phyloP scores from a whole-genome alignment of 2,113 vertebrate genomes.

The Numenius arquata region DNA sequence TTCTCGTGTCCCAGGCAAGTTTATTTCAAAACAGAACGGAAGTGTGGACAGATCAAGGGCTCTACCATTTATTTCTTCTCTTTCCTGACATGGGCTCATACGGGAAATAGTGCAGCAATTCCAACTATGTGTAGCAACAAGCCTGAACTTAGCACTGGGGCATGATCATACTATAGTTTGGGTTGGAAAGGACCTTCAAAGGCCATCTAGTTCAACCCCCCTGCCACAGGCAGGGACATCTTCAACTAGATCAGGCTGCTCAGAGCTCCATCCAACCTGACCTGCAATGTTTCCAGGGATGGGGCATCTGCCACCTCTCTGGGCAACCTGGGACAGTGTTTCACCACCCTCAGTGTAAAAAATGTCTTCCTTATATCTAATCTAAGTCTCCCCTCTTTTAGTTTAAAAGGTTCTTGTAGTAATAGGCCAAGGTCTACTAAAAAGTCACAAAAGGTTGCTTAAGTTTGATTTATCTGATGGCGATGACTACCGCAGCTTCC shows the following conservation, averaged over 20 bases:
- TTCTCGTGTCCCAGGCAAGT: not conserved
- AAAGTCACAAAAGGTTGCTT: not conserved
- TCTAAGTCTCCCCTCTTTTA: not conserved
- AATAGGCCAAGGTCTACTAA: not conserved
- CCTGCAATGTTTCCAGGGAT: not conserved
- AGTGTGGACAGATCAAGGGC: not conserved
- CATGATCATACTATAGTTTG: not conserved
- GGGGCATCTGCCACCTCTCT: not conserved
- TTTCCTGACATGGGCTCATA: fast-evolving
- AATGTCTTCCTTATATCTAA: not conserved
- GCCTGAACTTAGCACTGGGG: not conserved
- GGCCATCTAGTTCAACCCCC: fast-evolving
- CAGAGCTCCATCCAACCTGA: not conserved
- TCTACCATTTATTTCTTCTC: not conserved
- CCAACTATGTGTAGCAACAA: not conserved
- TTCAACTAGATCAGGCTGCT: not conserved
- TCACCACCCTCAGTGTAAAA: fast-evolving
- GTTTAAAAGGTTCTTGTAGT: not conserved
- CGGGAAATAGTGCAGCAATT: not conserved
- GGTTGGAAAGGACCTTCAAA: not conserved
- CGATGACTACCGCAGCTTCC: not conserved
- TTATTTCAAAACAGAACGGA: not conserved
- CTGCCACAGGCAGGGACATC: not conserved
- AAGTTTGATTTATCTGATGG: not conserved
- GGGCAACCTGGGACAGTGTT: not conserved